phyloP scores from a whole-genome alignment of 2,113 vertebrate species.

The Cavia porcellus region DNA sequence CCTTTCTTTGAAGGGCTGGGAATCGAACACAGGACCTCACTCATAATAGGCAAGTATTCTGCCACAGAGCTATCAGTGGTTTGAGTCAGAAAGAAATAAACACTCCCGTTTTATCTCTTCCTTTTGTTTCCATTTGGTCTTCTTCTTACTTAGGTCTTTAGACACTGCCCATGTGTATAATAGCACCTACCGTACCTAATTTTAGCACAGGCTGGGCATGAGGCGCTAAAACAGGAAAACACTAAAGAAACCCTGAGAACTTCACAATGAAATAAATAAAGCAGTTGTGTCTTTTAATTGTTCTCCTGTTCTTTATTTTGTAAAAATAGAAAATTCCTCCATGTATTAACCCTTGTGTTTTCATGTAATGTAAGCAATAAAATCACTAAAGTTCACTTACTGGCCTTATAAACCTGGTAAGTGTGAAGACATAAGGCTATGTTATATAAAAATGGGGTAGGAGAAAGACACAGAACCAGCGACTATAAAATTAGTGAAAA shows the following conservation, averaged over 20 bases:
- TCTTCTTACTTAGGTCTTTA: not conserved
- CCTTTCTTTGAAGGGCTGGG: not conserved
- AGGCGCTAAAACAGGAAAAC: slow-evolving; percentile 55
- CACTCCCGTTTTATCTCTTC: not conserved
- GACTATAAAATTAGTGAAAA: not conserved
- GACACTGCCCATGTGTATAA: not conserved
- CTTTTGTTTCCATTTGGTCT: slow-evolving; percentile 28
- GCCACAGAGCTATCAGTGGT: too few relatives aligned
- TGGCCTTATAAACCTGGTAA: slow-evolving; percentile 23
- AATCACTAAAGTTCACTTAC: slow-evolving; percentile 55
- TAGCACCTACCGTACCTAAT: not conserved
- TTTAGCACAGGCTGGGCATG: slow-evolving; percentile 4
- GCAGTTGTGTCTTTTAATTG: not conserved
- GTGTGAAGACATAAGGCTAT: not conserved
- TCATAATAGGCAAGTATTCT: not conserved
- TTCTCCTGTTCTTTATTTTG: not conserved
- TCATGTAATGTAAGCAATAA: not conserved
- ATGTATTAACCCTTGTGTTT: slow-evolving; percentile 4
- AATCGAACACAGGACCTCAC: not conserved
- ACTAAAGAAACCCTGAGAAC: slow-evolving; percentile 21
- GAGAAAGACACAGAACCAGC: not conserved
- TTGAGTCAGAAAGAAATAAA: not conserved
- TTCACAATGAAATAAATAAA: slow-evolving; percentile 33
- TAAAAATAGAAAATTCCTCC: not conserved
- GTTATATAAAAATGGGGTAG: not conserved